Conservation (phyloP, 1,140 invertebrate genomes). For the Eubasilissa regina region DNA sequence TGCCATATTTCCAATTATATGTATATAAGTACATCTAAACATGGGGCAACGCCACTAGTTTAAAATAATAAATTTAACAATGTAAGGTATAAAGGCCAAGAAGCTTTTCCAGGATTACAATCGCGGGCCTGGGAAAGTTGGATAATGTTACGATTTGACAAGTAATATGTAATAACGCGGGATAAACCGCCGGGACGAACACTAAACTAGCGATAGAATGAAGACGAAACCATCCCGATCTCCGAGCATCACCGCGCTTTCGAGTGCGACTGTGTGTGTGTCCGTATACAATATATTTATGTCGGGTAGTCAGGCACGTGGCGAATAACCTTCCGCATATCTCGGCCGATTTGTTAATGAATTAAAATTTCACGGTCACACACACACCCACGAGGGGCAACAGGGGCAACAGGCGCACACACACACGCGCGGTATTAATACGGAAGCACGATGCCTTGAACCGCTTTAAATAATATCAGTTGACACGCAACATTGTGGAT, state of each 20-base stretch:
- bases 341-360: constrained; percentile 46
- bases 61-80: too few species aligned
- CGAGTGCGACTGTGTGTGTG: neutral
- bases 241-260: too few species aligned
- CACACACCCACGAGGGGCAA: neutral
- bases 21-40: too few species aligned
- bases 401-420: neutral
- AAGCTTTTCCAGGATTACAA: too few species aligned
- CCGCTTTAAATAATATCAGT: constrained; percentile 41
- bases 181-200: neutral
- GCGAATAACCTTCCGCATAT: constrained; percentile 39
- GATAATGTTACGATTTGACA: too few species aligned
- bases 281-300: neutral
- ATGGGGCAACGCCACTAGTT: too few species aligned
- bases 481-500: constrained; percentile 34
- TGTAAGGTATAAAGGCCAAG: too few species aligned
- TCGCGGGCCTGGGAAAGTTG: too few species aligned
- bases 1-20: too few species aligned
- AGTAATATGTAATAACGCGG: too few species aligned
- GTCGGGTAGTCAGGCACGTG: constrained; percentile 14
- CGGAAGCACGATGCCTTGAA: constrained; percentile 38
- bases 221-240: too few species aligned
- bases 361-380: constrained; percentile 46
- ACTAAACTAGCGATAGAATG: neutral
- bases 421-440: constrained; percentile 1